These are phyloP conservation scores for Tuberolachnus salignus DNA, from an alignment of 2,888 invertebrate species.

Conservation along the genomic window DNA sequence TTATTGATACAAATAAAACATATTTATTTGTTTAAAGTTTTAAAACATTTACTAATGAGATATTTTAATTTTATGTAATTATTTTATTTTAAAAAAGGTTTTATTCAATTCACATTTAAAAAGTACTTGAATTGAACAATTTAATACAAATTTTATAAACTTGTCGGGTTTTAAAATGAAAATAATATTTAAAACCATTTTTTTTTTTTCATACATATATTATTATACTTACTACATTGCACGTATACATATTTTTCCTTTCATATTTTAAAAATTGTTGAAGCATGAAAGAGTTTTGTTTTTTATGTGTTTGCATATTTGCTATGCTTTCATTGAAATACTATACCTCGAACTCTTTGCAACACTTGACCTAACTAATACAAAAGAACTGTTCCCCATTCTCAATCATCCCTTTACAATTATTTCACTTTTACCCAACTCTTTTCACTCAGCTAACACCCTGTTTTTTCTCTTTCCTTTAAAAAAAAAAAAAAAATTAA, in stretches of 20 bases:
- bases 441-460: constrained; percentile 27
- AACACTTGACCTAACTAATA: constrained; percentile 48
- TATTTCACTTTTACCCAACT: constrained; percentile 24
- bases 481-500: constrained; percentile 18
- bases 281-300: constrained; percentile 27
- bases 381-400: constrained; percentile 47
- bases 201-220: constrained; percentile 28
- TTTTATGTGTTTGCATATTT: constrained; percentile 46
- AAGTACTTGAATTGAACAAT: neutral
- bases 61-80: neutral
- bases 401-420: constrained; percentile 33
- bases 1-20: neutral
- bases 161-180: neutral
- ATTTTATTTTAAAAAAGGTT: neutral
- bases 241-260: constrained; percentile 34
- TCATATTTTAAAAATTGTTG: constrained; percentile 32
- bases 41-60: neutral
- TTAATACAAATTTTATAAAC: neutral
- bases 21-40: neutral
- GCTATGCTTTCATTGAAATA: constrained; percentile 18
- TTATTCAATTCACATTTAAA: neutral
- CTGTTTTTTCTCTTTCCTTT: constrained; percentile 10
- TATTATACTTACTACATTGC: neutral
- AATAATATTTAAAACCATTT: constrained; percentile 2
- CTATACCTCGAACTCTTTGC: constrained; percentile 10